Percentiles rank a stretch among this genome's conserved stretches.
phyloP scores from a whole-genome alignment of 2,113 vertebrate genomes.

The Halcyon malimbica region DNA sequence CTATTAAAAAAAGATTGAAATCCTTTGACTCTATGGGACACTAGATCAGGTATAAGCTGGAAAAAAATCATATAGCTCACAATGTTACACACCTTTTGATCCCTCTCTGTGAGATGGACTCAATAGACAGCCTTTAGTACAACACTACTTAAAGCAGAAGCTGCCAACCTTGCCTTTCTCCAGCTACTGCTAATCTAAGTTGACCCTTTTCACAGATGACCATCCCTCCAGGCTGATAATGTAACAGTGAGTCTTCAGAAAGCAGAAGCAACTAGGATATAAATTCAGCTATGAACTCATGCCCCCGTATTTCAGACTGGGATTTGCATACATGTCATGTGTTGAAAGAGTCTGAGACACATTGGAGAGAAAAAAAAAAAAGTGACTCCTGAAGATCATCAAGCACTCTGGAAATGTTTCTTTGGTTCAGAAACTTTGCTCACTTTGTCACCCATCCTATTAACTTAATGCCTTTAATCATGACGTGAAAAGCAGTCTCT shows the following conservation, averaged over 20 bases:
- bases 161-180: not conserved
- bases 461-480: not conserved
- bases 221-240: not conserved
- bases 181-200: not conserved
- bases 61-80: not conserved
- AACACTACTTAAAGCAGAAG: not conserved
- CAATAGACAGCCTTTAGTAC: not conserved
- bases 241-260: not conserved
- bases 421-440: not conserved
- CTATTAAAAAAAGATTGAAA: not conserved
- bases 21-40: not conserved
- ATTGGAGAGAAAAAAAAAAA: not conserved
- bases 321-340: not conserved
- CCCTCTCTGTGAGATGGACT: not conserved
- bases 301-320: not conserved
- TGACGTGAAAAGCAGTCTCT: not conserved
- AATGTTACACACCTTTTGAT: not conserved
- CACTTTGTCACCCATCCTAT: rapidly evolving
- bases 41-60: not conserved
- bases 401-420: not conserved
- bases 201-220: not conserved
- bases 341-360: not conserved
- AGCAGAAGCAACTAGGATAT: not conserved
- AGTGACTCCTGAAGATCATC: not conserved
- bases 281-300: not conserved